A percentile compares a stretch with the other conserved stretches of the same genome.
These are phyloP conservation scores for Gobius niger DNA, from an alignment of 2,113 vertebrate species.

Conservation along the genomic window DNA sequence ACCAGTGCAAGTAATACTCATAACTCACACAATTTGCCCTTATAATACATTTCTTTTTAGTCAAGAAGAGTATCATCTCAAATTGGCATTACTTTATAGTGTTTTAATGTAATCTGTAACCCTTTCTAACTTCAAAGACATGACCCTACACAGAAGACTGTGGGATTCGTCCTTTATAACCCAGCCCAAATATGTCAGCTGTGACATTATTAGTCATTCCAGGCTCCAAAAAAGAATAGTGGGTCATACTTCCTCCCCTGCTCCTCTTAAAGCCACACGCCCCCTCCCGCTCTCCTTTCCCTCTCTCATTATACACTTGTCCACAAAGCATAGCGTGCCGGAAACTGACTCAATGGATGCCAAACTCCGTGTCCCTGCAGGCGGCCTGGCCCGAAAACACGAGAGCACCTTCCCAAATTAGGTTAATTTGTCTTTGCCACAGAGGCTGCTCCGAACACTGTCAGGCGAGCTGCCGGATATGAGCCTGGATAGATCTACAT, in stretches of 20 bases:
- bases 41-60: no score
- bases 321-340: conserved; percentile 75
- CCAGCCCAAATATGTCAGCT: conserved; percentile 60
- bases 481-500: neutral
- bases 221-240: conserved; percentile 60
- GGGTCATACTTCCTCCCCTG: conserved; percentile 47
- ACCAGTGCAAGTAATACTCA: no score
- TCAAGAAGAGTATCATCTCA: neutral
- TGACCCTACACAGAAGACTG: conserved; percentile 29
- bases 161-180: conserved; percentile 24
- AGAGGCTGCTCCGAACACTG: conserved; percentile 40
- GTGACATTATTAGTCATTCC: conserved; percentile 62
- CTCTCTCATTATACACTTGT: conserved; percentile 69
- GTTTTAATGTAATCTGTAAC: no score
- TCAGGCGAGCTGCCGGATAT: conserved; percentile 20
- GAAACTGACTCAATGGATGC: conserved; percentile 70
- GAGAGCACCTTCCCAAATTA: conserved; percentile 68
- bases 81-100: neutral
- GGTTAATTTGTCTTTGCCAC: conserved; percentile 59
- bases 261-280: conserved; percentile 41
- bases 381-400: conserved; percentile 63
- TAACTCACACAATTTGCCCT: no score
- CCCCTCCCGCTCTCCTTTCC: conserved; percentile 33
- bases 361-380: conserved; percentile 64
- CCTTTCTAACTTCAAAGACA: neutral